A percentile compares a stretch with the other conserved stretches of the same genome.
Conservation (phyloP, 1,140 invertebrate species). For the Bombus confusus region DNA sequence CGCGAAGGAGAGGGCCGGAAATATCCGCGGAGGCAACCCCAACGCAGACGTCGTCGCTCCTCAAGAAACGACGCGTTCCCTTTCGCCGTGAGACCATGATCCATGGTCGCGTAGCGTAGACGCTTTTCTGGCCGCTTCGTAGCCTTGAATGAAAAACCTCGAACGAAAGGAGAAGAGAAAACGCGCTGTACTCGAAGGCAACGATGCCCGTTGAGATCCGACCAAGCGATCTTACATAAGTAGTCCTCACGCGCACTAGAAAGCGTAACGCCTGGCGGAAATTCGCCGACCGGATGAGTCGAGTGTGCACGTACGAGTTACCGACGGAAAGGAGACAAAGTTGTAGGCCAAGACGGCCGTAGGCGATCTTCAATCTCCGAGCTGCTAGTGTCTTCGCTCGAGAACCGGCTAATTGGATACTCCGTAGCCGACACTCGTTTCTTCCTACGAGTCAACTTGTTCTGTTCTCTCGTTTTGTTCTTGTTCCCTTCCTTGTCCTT, state of each 20-base stretch:
- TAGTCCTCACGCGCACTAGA: conserved; percentile 42
- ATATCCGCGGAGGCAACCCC: not conserved
- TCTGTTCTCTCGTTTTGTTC: not conserved
- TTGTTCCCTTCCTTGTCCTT: not conserved
- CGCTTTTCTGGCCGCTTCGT: not conserved
- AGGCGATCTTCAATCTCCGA: conserved; percentile 33
- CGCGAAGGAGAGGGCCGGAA: not conserved
- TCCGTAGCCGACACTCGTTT: conserved; percentile 55
- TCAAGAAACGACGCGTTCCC: not conserved
- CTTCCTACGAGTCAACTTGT: conserved; percentile 43
- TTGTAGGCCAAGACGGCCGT: conserved; percentile 42
- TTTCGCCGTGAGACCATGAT: not conserved
- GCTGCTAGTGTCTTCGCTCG: conserved; percentile 54
- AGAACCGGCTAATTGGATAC: conserved; percentile 66
- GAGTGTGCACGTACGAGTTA: conserved; percentile 30
- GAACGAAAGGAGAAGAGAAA: not conserved
- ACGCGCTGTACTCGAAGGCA: not conserved
- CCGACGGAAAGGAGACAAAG: conserved; percentile 22
- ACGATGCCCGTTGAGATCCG: conserved; percentile 37
- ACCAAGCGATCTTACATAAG: conserved; percentile 45
- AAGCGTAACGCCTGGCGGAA: conserved; percentile 48
- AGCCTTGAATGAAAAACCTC: conserved; percentile 22
- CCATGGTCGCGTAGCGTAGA: not conserved
- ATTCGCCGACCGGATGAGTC: conserved; percentile 26
- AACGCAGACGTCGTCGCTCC: not conserved